Percentiles rank a stretch among this genome's conserved stretches.
These are phyloP conservation scores for Diorhabda sublineata DNA, from an alignment of 1,140 invertebrate genomes.

Conservation along the genomic window DNA sequence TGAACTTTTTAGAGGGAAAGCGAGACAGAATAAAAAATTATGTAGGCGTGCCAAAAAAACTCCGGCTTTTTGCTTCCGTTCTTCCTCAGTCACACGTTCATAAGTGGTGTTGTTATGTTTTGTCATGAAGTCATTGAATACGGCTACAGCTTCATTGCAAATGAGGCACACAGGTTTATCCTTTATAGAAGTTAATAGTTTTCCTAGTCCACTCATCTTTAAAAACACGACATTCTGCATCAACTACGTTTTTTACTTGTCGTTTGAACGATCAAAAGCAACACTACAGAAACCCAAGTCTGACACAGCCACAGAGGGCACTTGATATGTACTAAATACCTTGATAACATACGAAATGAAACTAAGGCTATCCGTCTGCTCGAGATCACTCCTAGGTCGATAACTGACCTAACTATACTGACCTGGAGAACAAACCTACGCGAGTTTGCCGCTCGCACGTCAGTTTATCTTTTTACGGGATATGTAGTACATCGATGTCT, in stretches of 20 bases:
- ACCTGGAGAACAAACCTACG: too few species aligned
- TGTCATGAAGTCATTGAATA: constrained; percentile 1
- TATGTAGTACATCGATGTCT: too few species aligned
- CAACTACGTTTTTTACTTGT: neutral
- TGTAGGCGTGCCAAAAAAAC: neutral
- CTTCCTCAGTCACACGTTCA: neutral
- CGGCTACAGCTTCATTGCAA: constrained; percentile 1
- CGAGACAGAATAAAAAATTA: too few species aligned
- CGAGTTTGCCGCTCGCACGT: too few species aligned
- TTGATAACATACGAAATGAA: too few species aligned
- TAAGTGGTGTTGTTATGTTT: constrained; percentile 1
- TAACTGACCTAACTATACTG: too few species aligned
- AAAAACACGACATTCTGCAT: constrained; percentile 3
- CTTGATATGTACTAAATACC: too few species aligned
- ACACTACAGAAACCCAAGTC: neutral
- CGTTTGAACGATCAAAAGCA: neutral
- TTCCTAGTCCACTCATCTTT: constrained; percentile 1
- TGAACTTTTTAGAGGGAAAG: too few species aligned
- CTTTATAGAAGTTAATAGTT: neutral
- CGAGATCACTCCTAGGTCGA: too few species aligned
- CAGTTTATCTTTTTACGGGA: too few species aligned
- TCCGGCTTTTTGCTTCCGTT: constrained; percentile 3
- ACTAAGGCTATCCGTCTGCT: too few species aligned
- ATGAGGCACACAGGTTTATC: neutral
- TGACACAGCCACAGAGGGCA: too few species aligned